These are phyloP conservation scores for Pyralis farinalis DNA, from an alignment of 2,888 invertebrate species.

Conservation along the genomic window DNA sequence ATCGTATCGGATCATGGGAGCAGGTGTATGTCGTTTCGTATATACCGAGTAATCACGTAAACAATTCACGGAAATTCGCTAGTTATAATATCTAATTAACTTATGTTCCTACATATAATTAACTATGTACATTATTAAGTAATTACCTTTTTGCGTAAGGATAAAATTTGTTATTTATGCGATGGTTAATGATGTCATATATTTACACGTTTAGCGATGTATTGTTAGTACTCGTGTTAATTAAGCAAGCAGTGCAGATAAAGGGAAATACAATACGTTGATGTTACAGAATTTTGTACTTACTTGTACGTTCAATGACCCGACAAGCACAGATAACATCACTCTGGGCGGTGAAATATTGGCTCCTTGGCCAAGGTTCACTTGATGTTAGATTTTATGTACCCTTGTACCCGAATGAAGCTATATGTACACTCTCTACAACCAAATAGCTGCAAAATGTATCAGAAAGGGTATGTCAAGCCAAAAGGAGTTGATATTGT, in stretches of 20 bases:
- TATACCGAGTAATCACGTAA: too few relatives aligned
- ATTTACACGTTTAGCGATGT: too few relatives aligned
- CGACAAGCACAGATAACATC: slow-evolving; percentile 37
- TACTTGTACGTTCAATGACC: slow-evolving; percentile 45
- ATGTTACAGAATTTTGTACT: slow-evolving; percentile 51
- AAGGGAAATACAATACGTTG: slow-evolving; percentile 11
- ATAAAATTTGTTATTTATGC: too few relatives aligned
- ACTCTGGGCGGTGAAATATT: slow-evolving; percentile 27
- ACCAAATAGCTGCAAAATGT: slow-evolving; percentile 38
- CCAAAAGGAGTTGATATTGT: too few relatives aligned
- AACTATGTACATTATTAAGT: not conserved
- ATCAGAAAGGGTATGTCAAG: too few relatives aligned
- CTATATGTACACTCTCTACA: slow-evolving; percentile 41
- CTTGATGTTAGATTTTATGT: slow-evolving; percentile 20
- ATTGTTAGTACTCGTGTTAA: not conserved
- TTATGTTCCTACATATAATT: not conserved
- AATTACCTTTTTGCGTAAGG: too few relatives aligned
- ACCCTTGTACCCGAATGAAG: slow-evolving; percentile 44
- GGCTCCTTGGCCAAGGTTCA: slow-evolving; percentile 41
- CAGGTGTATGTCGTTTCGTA: too few relatives aligned
- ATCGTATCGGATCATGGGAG: too few relatives aligned
- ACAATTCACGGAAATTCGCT: too few relatives aligned
- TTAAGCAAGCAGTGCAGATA: slow-evolving; percentile 8
- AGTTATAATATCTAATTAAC: too few relatives aligned
- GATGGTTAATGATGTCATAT: too few relatives aligned